A percentile compares a stretch with the other conserved stretches of the same genome.
These are phyloP conservation scores for Anarrhichthys ocellatus DNA, from an alignment of 2,113 vertebrate genomes.

Conservation along the genomic window DNA sequence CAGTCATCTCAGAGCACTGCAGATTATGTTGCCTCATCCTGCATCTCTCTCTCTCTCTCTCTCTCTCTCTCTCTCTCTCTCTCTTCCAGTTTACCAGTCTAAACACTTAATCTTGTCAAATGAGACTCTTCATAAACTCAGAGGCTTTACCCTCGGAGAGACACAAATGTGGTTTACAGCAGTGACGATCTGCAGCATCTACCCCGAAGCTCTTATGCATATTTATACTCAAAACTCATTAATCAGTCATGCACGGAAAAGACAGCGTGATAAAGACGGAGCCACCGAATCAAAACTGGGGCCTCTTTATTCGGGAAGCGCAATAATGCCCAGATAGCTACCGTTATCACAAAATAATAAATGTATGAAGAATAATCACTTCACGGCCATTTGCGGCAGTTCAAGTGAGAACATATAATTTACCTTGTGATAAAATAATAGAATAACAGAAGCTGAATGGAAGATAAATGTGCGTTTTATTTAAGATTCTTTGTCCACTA, in stretches of 20 bases:
- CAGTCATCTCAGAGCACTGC: conserved; percentile 22
- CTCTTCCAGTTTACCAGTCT: conserved; percentile 42
- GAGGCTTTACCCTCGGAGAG: conserved; percentile 42
- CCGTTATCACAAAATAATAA: conserved; percentile 7
- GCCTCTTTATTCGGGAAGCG: conserved; percentile 14
- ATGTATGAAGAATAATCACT: conserved; percentile 8
- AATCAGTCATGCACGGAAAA: conserved; percentile 49
- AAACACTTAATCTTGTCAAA: conserved; percentile 70
- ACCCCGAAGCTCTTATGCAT: conserved; percentile 63
- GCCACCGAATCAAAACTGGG: conserved; percentile 14
- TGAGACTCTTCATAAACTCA: conserved; percentile 57
- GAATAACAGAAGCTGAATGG: conserved; percentile 10
- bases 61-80: conserved; percentile 37
- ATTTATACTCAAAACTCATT: conserved; percentile 65
- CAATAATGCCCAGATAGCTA: conserved; percentile 12
- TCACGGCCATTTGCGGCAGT: conserved; percentile 3
- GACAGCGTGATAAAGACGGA: conserved; percentile 31
- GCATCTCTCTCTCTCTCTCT: conserved; percentile 8
- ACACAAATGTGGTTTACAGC: conserved; percentile 62
- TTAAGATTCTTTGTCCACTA: conserved; percentile 4
- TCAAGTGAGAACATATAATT: conserved; percentile 33
- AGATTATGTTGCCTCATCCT: conserved; percentile 32
- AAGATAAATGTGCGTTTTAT: conserved; percentile 23
- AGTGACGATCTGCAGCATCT: conserved; percentile 52
- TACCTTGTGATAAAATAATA: conserved; percentile 35